phyloP scores from a whole-genome alignment of 2,797 vertebrate species.

The Rhadinocentrus ornatus region DNA sequence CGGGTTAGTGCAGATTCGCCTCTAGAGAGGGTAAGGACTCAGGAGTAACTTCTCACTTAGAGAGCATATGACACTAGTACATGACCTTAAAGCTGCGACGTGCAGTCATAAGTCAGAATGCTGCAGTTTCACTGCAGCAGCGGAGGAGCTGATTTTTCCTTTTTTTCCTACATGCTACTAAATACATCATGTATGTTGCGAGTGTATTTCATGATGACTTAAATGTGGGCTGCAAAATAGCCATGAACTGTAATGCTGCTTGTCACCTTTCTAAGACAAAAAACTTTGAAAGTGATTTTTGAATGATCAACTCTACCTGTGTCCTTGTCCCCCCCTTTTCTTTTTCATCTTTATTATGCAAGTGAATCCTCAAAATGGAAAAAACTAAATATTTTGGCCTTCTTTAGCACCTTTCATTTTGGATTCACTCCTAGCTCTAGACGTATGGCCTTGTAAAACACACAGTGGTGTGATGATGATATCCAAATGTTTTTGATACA shows the following conservation, averaged over 20 bases:
- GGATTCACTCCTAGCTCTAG: slow-evolving; percentile 49
- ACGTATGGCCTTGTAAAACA: slow-evolving; percentile 60
- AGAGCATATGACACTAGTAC: slow-evolving; percentile 46
- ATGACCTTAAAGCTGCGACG: slow-evolving; percentile 42
- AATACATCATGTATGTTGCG: slow-evolving; percentile 50
- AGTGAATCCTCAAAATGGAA: slow-evolving; percentile 55
- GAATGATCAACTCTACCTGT: slow-evolving; percentile 26
- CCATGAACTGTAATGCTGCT: slow-evolving; percentile 75
- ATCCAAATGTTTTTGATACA: slow-evolving; percentile 48
- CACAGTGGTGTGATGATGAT: slow-evolving; percentile 42
- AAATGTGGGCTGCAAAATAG: slow-evolving; percentile 67
- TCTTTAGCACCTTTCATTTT: slow-evolving; percentile 54
- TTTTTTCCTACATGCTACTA: slow-evolving; percentile 56
- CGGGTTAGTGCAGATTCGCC: slow-evolving; percentile 49
- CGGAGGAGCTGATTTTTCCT: slow-evolving; percentile 34
- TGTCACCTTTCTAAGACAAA: slow-evolving; percentile 65
- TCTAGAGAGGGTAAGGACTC: slow-evolving; percentile 35
- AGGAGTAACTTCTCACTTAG: slow-evolving; percentile 44
- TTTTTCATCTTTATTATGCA: slow-evolving; percentile 59
- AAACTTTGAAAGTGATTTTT: slow-evolving; percentile 42
- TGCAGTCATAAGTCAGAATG: slow-evolving; percentile 37
- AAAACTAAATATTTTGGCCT: slow-evolving; percentile 42
- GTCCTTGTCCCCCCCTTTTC: not conserved
- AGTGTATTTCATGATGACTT: slow-evolving; percentile 42
- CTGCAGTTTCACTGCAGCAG: slow-evolving; percentile 32